Percentiles rank a stretch among this genome's conserved stretches.
Evolutionary conservation across 2,113 vertebrate species (phyloP).

Genomic region (Notechis scutatus): DNA sequence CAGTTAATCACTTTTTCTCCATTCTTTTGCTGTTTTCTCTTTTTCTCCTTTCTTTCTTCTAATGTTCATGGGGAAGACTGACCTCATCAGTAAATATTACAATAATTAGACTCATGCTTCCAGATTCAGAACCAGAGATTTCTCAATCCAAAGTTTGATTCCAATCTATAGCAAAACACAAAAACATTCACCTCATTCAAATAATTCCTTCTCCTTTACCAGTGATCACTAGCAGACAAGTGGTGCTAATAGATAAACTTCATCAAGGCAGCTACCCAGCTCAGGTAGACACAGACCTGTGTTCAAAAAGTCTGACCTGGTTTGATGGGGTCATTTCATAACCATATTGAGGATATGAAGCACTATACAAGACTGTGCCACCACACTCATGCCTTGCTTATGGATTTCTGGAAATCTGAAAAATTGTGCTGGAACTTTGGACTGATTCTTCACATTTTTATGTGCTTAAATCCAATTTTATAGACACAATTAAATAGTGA

Average conservation of each 20-base stretch:
- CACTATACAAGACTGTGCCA: neutral
- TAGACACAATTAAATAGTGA: neutral
- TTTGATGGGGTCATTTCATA: neutral
- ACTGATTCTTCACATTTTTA: neutral
- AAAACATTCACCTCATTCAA: neutral
- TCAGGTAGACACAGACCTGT: neutral
- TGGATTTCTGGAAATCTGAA: neutral
- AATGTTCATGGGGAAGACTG: neutral
- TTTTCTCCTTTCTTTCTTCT: neutral
- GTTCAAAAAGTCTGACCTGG: neutral
- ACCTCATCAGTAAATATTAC: neutral
- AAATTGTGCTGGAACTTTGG: neutral
- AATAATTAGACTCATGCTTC: neutral
- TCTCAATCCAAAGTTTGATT: neutral
- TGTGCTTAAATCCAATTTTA: neutral
- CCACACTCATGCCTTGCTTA: neutral
- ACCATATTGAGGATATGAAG: neutral
- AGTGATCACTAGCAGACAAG: neutral
- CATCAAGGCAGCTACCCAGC: neutral
- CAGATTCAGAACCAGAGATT: neutral
- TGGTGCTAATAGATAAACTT: neutral
- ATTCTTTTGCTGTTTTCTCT: neutral
- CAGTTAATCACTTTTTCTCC: neutral
- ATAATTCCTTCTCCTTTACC: neutral
- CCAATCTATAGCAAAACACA: neutral